Percentiles rank a stretch among this genome's conserved stretches.
Conservation (phyloP, 92 coral and sea anemone species). For the Zoanthus sociatus region DNA sequence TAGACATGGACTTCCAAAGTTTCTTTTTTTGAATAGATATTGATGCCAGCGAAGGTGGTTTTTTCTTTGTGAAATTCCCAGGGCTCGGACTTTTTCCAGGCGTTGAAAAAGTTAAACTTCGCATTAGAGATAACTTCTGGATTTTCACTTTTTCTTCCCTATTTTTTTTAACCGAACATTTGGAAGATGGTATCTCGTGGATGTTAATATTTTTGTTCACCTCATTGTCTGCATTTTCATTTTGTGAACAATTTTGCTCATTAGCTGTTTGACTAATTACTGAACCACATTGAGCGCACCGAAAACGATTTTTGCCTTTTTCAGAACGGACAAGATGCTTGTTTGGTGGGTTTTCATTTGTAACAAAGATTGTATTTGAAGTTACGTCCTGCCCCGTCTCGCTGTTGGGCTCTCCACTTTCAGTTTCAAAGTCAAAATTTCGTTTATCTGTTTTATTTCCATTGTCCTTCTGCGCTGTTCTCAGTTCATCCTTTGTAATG, state of each 20-base stretch:
- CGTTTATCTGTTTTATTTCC: neutral
- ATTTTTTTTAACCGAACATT: neutral
- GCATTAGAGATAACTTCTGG: constrained; percentile 4
- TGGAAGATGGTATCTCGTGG: neutral
- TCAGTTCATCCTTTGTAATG: neutral
- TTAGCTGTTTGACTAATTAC: neutral
- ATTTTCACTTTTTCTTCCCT: constrained; percentile 1
- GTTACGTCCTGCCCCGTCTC: neutral
- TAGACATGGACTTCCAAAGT: constrained; percentile 29
- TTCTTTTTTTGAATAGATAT: constrained; percentile 17
- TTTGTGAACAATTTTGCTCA: constrained; percentile 6
- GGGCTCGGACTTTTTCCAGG: neutral
- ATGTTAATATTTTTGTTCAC: neutral
- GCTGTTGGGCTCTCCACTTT: neutral
- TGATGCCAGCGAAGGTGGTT: constrained; percentile 1
- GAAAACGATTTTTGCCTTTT: neutral
- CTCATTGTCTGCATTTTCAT: neutral
- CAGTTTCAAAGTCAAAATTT: neutral
- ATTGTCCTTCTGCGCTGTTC: neutral
- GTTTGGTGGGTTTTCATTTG: neutral
- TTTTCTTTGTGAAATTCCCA: constrained; percentile 10
- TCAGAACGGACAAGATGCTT: neutral
- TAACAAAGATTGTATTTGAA: neutral
- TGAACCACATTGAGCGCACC: neutral
- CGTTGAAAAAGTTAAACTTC: constrained; percentile 41